phyloP scores from a whole-genome alignment of 2,797 vertebrate genomes.

The Bradypus variegatus region DNA sequence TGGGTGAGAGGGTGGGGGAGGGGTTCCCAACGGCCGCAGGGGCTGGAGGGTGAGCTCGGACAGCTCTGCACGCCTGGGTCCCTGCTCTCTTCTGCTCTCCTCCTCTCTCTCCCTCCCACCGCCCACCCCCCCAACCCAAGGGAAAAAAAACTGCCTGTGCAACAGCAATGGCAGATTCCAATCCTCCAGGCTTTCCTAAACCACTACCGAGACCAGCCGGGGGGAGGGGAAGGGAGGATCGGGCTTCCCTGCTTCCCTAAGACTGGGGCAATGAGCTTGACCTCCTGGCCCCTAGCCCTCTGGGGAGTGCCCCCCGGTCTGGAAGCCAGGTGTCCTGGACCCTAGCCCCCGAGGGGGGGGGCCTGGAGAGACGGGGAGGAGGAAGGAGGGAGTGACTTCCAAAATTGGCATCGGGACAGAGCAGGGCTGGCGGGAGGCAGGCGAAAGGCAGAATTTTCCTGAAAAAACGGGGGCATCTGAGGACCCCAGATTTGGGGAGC shows the following conservation, averaged over 20 bases:
- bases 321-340: conserved; percentile 67
- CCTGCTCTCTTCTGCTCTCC: conserved; percentile 49
- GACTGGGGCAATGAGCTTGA: conserved; percentile 58
- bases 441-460: conserved; percentile 69
- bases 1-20: conserved; percentile 49
- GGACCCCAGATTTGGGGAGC: conserved; percentile 65
- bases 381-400: conserved; percentile 69
- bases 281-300: conserved; percentile 59
- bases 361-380: conserved; percentile 64
- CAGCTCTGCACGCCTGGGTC: conserved; percentile 52
- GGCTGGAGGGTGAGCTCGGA: conserved; percentile 42
- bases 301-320: conserved; percentile 53
- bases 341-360: conserved; percentile 54
- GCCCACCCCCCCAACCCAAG: conserved; percentile 56
- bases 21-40: conserved; percentile 53
- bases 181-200: conserved; percentile 68
- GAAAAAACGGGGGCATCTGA: conserved; percentile 66
- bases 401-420: conserved; percentile 70
- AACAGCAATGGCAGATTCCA: conserved; percentile 71
- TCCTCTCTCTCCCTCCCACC: conserved; percentile 60
- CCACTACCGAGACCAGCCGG: conserved; percentile 67
- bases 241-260: conserved; percentile 58
- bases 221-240: conserved; percentile 60
- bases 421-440: conserved; percentile 70
- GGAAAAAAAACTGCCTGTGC: conserved; percentile 67